Evolutionary conservation across 2,888 invertebrate species (phyloP).

Genomic region (Prostheceraeus crozeri): DNA sequence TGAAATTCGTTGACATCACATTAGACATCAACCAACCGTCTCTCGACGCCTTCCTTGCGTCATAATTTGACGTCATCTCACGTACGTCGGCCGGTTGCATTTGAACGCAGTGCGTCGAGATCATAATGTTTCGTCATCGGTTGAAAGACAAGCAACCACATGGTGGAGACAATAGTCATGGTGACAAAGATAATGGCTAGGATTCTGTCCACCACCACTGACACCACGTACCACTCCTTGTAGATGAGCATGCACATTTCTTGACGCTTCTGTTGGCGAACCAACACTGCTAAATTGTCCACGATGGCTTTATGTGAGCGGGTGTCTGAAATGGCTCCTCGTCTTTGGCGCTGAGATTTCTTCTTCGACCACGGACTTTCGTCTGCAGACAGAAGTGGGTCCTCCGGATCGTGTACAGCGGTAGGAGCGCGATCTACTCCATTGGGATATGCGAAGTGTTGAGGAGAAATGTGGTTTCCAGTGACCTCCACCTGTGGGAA

Average conservation of each 20-base stretch:
- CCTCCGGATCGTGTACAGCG: background rate
- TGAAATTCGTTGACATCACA: too few species aligned
- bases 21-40: too few species aligned
- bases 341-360: background rate
- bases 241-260: slow-evolving; percentile 44
- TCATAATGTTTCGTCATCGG: too few species aligned
- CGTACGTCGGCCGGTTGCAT: too few species aligned
- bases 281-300: slow-evolving; percentile 45
- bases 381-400: slow-evolving; percentile 24
- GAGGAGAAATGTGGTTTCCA: too few species aligned
- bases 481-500: too few species aligned
- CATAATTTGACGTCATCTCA: too few species aligned
- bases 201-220: slow-evolving; percentile 59
- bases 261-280: slow-evolving; percentile 45
- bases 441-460: too few species aligned
- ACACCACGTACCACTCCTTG: slow-evolving; percentile 57
- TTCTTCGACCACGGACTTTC: background rate
- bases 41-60: too few species aligned
- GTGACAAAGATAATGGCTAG: slow-evolving; percentile 60
- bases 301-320: slow-evolving; percentile 46
- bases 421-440: background rate
- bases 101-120: too few species aligned
- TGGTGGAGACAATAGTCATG: slow-evolving; percentile 49
- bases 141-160: slow-evolving; percentile 58
- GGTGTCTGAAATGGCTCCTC: background rate